Evolutionary conservation across 2,797 vertebrate genomes (phyloP).

Genomic region (Pangasius djambal): DNA sequence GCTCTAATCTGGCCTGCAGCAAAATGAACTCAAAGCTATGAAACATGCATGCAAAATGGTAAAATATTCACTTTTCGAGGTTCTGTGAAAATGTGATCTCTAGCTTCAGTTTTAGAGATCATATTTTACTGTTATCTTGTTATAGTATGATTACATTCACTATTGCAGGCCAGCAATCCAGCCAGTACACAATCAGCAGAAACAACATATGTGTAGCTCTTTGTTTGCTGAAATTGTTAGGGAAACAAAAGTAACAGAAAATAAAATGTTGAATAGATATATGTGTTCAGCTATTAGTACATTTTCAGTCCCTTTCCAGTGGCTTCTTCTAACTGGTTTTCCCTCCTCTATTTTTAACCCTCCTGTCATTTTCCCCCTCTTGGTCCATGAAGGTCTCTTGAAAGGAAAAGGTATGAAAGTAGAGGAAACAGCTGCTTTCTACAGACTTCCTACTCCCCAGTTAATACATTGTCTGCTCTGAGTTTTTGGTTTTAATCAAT

Average conservation of each 20-base stretch:
- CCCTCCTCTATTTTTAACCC: constrained; percentile 71
- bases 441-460: constrained; percentile 28
- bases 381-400: constrained; percentile 77
- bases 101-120: neutral
- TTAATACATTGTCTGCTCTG: constrained; percentile 47
- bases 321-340: constrained; percentile 67
- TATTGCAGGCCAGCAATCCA: neutral
- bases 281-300: neutral
- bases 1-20: constrained; percentile 32
- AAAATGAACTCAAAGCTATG: constrained; percentile 1
- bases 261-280: neutral
- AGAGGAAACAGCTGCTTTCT: constrained; percentile 27
- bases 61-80: neutral
- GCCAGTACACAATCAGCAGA: neutral
- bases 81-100: neutral
- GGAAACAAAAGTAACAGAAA: neutral
- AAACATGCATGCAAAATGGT: constrained; percentile 41
- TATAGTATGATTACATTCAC: neutral
- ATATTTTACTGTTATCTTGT: neutral
- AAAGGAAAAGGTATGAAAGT: constrained; percentile 82
- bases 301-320: constrained; percentile 2
- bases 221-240: too few relatives aligned
- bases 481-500: constrained; percentile 60
- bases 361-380: constrained; percentile 64
- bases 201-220: neutral